Conservation (phyloP, 1,140 invertebrate genomes). For the Pissodes strobi region DNA sequence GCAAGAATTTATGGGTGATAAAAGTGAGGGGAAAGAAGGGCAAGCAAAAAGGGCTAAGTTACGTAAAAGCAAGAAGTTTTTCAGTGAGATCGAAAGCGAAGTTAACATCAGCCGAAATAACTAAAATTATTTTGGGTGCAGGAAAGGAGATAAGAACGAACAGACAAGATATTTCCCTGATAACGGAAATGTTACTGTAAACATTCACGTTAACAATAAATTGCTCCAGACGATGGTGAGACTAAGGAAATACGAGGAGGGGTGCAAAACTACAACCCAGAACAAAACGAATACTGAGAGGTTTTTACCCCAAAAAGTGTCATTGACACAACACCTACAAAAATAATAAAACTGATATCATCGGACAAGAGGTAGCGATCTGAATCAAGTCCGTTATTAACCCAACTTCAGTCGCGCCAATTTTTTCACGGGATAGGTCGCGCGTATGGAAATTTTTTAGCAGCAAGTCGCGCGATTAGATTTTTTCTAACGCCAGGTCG, state of each 20-base stretch:
- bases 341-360: not conserved
- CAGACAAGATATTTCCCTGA: not conserved
- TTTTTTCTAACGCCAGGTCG: too few relatives aligned
- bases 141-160: not conserved
- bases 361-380: not conserved
- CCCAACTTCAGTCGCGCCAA: too few relatives aligned
- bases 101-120: not conserved
- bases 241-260: not conserved
- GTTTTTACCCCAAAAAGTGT: not conserved
- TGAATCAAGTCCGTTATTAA: not conserved
- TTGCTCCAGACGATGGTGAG: not conserved
- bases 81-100: not conserved
- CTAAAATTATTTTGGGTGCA: slow-evolving; percentile 4
- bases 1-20: too few relatives aligned
- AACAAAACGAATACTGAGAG: not conserved
- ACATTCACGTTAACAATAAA: too few relatives aligned
- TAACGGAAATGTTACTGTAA: too few relatives aligned
- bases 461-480: too few relatives aligned
- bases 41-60: too few relatives aligned
- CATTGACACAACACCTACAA: not conserved
- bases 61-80: slow-evolving; percentile 1
- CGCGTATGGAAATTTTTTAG: too few relatives aligned
- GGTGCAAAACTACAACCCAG: not conserved
- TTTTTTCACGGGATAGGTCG: too few relatives aligned
- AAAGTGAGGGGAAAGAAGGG: too few relatives aligned